These are phyloP conservation scores for Lasiurus borealis DNA, from an alignment of 2,113 vertebrate genomes.

Conservation along the genomic window DNA sequence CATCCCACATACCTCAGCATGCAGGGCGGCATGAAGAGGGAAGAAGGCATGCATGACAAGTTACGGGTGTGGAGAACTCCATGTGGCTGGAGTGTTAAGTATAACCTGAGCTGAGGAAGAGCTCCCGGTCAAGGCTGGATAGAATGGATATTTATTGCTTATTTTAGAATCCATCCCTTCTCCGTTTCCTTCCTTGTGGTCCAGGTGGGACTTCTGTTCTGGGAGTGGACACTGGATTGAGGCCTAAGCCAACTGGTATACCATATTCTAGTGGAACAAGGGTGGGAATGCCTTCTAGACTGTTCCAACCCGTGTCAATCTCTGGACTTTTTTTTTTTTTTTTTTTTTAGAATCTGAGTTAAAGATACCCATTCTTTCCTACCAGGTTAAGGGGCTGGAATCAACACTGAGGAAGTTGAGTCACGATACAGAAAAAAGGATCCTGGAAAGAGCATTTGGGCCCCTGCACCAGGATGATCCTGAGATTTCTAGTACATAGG, in stretches of 20 bases:
- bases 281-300: neutral
- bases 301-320: neutral
- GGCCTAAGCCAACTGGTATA: neutral
- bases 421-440: neutral
- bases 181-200: neutral
- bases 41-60: neutral
- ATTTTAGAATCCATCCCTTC: neutral
- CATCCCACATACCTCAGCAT: neutral
- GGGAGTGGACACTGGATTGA: neutral
- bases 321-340: neutral
- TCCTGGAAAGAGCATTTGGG: neutral
- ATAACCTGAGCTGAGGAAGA: neutral
- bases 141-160: neutral
- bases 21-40: neutral
- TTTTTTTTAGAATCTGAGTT: slow-evolving; percentile 5
- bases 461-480: neutral
- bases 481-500: neutral
- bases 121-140: neutral
- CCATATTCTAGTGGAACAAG: neutral
- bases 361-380: neutral
- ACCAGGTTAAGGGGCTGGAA: neutral
- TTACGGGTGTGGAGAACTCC: neutral
- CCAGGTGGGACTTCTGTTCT: neutral
- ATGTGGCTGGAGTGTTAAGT: too few relatives aligned
- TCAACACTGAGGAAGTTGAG: neutral